These are phyloP conservation scores for Xylocampa areola DNA, from an alignment of 2,888 invertebrate genomes.

Conservation along the genomic window DNA sequence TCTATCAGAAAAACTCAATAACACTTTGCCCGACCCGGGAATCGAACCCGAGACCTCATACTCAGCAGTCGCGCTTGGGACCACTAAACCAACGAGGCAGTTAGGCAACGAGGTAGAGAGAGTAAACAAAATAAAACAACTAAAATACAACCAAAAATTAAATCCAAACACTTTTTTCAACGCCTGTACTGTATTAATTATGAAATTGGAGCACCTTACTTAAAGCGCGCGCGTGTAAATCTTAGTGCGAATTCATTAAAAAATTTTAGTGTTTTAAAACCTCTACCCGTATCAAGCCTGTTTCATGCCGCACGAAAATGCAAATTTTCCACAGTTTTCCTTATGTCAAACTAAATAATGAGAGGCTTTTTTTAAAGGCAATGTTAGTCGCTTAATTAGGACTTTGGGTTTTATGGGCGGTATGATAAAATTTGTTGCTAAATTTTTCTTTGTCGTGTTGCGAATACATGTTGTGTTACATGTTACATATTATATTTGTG, in stretches of 20 bases:
- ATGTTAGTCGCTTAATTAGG: conserved; percentile 60
- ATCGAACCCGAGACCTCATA: too few species aligned
- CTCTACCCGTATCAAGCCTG: conserved; percentile 72
- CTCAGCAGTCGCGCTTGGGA: too few species aligned
- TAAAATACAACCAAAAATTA: conserved; percentile 28
- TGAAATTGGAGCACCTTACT: conserved; percentile 61
- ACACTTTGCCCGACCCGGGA: too few species aligned
- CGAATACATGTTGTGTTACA: conserved; percentile 14
- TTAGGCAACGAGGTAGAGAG: too few species aligned
- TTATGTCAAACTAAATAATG: conserved; percentile 79
- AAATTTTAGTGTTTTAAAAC: conserved; percentile 76
- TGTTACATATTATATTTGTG: conserved; percentile 4
- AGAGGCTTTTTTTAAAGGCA: conserved; percentile 61
- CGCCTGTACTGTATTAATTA: conserved; percentile 65
- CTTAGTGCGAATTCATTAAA: conserved; percentile 81
- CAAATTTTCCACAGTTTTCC: conserved; percentile 77
- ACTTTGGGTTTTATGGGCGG: conserved; percentile 47
- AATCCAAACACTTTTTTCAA: conserved; percentile 36
- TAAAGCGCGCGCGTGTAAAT: conserved; percentile 71
- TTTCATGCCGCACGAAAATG: conserved; percentile 88
- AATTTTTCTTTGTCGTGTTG: conserved; percentile 37
- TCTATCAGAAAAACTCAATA: too few species aligned
- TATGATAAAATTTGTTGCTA: conserved; percentile 46
- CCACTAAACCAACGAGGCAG: too few species aligned
- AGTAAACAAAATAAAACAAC: conserved; percentile 17